These are phyloP conservation scores for Aphelocoma californica DNA, from an alignment of 2,797 vertebrate genomes.

Conservation along the genomic window DNA sequence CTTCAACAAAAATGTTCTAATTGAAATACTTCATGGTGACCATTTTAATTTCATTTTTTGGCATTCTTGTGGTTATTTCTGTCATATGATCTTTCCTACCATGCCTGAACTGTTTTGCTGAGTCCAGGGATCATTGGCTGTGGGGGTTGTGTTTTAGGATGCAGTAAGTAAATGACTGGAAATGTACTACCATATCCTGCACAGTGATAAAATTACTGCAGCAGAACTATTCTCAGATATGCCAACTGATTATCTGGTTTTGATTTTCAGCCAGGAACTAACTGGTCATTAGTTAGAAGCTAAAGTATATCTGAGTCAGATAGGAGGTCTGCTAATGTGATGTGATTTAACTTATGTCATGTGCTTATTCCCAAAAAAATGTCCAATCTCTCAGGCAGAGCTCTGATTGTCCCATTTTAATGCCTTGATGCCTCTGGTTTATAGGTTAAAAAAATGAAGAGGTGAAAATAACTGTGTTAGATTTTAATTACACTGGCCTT, in stretches of 20 bases:
- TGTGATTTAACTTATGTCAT: not conserved
- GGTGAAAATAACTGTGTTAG: not conserved
- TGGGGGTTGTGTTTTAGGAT: not conserved
- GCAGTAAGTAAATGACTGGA: not conserved
- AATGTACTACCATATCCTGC: not conserved
- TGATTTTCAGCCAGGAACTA: slow-evolving; percentile 22
- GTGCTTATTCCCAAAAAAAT: not conserved
- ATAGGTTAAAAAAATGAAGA: not conserved
- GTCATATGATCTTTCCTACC: not conserved
- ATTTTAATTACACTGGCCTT: not conserved
- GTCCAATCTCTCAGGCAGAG: not conserved
- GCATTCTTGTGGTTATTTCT: not conserved
- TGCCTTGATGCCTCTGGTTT: not conserved
- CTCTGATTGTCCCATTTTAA: not conserved
- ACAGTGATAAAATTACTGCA: not conserved
- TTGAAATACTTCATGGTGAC: not conserved
- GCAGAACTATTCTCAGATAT: not conserved
- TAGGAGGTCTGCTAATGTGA: not conserved
- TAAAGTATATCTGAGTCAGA: not conserved
- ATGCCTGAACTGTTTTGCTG: not conserved
- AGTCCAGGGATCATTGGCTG: not conserved
- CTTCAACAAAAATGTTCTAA: not conserved
- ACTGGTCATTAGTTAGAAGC: not conserved
- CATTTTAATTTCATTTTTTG: not conserved
- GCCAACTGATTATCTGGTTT: not conserved